Conservation (phyloP, 2,888 invertebrate species). For the Neocrepidodera transversa region DNA sequence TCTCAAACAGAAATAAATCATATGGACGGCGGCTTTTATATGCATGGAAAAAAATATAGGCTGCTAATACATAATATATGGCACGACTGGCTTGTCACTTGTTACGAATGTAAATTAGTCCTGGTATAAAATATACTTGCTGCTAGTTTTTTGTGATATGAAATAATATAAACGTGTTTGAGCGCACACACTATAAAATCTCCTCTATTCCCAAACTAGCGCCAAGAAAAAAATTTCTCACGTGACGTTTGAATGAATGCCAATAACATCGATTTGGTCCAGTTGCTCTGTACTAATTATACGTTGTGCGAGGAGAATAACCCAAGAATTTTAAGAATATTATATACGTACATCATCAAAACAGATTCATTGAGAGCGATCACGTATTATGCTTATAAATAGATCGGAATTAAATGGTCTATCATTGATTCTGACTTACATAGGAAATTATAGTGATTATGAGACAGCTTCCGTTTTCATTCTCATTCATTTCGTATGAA, state of each 20-base stretch:
- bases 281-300: conserved; percentile 11
- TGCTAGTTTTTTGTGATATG: no score
- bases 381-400: neutral
- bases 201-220: neutral
- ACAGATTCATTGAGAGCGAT: neutral
- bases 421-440: conserved; percentile 6
- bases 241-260: conserved; percentile 13
- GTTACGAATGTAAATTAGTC: no score
- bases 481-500: no score
- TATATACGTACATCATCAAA: neutral
- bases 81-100: no score
- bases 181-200: no score
- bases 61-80: neutral
- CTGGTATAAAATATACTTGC: no score
- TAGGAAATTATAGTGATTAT: no score
- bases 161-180: no score
- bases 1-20: conserved; percentile 22
- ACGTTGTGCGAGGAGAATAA: conserved; percentile 7
- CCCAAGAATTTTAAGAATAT: conserved; percentile 4
- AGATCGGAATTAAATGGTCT: neutral
- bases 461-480: neutral
- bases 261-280: conserved; percentile 8
- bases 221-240: neutral
- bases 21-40: neutral
- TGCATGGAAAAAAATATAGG: neutral